Evolutionary conservation across 2,797 vertebrate species (phyloP), one percentile per base, ranked within the genome.

Genomic region (Ceryle rudis): DNA sequence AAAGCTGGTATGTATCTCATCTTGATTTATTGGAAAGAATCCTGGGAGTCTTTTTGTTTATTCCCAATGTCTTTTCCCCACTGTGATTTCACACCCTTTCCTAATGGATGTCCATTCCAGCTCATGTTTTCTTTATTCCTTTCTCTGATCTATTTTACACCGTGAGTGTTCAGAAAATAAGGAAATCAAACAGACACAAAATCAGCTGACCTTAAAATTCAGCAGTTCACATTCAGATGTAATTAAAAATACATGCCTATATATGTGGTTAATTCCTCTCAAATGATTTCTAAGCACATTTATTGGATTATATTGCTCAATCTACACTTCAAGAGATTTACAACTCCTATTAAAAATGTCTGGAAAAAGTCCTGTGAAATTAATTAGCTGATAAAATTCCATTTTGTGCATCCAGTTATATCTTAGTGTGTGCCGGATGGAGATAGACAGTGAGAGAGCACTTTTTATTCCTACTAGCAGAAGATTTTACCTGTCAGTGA

Each of bases 301-400:
- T 93, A 69, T 72, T 65, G 47, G 29, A n/a, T 85, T 87, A 84
- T 73, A 74, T 72, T 90, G 35, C 29, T 87, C 94, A 33, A 84
- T 79, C 35, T 90, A 60, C 19, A 47, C 90, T 94, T 91, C 28
- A 73, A 58, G 78, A 93, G 51, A 70, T 86, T 83, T 94, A 55
- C 51, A 92, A 57, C 37, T 79, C 17, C 20, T 71, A 42, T 85
- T 94, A 62, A 81, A 91, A 94, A 25, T 78, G 37, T 88, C 29
- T 95, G 31, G 44, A 73, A 65, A 41, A 15, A 81, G 52, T 51
- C 25, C 46, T 85, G 18, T 49, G 57, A 86, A 86, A 85, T 73
- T 72, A 78, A 81, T 81, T 81, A 64, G 31, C 42, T 69, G 64
- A 79, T 87, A 71, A 70, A 81, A 61, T 86, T 86, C 82, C 47